These are phyloP conservation scores for Uria aalge DNA, from an alignment of 2,113 vertebrate species.

Conservation along the genomic window DNA sequence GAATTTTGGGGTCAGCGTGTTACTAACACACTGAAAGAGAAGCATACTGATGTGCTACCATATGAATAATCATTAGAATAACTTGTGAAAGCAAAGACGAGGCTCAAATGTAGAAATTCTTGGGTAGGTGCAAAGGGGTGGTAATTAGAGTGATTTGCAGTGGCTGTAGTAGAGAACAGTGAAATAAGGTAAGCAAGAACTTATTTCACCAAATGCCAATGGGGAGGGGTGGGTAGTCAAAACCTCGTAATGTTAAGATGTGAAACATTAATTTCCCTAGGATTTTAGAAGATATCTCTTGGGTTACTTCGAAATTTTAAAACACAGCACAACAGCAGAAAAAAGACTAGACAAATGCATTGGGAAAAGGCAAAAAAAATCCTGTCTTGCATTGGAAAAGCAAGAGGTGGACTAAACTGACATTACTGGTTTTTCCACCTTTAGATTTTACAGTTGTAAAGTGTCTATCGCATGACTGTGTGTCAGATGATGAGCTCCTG, in stretches of 20 bases:
- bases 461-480: background rate
- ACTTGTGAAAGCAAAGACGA: background rate
- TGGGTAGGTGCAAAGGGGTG: background rate
- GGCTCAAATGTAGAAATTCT: background rate
- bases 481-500: background rate
- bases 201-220: background rate
- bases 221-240: background rate
- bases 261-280: background rate
- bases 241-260: background rate
- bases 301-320: background rate
- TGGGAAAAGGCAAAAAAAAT: background rate
- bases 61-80: background rate
- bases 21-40: background rate
- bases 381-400: background rate
- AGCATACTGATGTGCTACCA: background rate
- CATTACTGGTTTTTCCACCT: background rate
- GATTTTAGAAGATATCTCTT: background rate
- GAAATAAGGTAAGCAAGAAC: background rate
- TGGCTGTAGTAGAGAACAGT: background rate
- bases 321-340: background rate
- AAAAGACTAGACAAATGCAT: background rate
- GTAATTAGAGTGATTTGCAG: background rate
- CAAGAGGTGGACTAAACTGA: background rate
- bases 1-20: background rate
- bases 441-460: background rate